Evolutionary conservation across 2,113 vertebrate genomes (phyloP).

Genomic region (Aleadryas rufinucha): DNA sequence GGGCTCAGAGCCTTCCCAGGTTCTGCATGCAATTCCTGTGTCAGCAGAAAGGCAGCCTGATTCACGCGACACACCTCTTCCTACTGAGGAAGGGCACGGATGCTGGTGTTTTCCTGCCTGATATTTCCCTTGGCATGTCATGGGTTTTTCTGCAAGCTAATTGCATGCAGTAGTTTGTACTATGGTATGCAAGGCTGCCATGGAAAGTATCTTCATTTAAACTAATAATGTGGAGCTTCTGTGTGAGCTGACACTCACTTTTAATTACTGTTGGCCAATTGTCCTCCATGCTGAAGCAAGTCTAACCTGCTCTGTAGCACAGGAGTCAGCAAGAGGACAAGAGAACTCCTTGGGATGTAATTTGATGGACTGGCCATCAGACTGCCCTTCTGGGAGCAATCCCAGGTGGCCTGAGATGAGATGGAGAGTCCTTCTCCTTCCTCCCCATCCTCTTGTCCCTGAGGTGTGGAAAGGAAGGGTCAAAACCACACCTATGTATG

Average conservation of each 20-base stretch:
- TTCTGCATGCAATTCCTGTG: background rate
- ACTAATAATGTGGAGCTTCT: background rate
- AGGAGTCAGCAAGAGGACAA: background rate
- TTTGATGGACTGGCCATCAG: background rate
- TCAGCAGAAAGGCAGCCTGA: background rate
- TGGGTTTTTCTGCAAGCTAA: background rate
- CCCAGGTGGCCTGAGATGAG: background rate
- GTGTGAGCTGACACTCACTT: background rate
- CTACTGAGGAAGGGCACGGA: background rate
- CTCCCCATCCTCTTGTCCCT: background rate
- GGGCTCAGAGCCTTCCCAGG: accelerated
- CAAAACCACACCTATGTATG: background rate
- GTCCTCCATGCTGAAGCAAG: background rate
- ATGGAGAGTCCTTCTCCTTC: background rate
- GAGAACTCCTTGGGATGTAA: background rate
- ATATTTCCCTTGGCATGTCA: background rate
- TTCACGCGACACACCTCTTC: background rate
- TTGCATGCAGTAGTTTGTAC: background rate
- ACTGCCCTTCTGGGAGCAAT: background rate
- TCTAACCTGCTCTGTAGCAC: background rate
- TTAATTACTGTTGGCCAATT: conserved; percentile 1
- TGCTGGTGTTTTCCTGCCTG: background rate
- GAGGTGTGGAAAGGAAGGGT: background rate
- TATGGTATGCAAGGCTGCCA: background rate
- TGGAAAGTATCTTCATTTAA: conserved; percentile 39